These are phyloP conservation scores for Intellagama lesueurii DNA, from an alignment of 2,797 vertebrate genomes.

Conservation along the genomic window DNA sequence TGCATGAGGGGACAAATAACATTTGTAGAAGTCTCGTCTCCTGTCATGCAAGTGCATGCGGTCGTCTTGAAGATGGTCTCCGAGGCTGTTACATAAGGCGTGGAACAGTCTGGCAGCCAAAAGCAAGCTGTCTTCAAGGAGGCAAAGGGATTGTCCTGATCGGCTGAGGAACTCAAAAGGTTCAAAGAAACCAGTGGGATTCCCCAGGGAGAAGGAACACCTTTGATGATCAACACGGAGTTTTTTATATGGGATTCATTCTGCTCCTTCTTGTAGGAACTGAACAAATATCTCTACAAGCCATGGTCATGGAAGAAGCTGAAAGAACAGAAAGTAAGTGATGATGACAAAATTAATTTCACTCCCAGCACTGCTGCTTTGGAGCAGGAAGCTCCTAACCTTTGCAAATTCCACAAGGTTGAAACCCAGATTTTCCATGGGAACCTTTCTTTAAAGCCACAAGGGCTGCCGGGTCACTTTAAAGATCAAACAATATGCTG, in stretches of 20 bases:
- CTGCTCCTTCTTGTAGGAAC: neutral
- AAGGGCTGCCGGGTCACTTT: neutral
- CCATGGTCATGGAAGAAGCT: neutral
- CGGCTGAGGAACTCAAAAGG: too few relatives aligned
- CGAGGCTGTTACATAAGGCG: neutral
- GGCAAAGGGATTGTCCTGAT: neutral
- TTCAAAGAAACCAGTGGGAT: too few relatives aligned
- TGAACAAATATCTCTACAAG: neutral
- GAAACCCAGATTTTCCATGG: neutral
- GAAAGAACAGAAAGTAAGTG: slow-evolving; percentile 8
- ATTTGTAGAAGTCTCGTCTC: neutral
- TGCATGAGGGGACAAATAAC: neutral
- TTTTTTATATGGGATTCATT: neutral
- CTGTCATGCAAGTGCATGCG: neutral
- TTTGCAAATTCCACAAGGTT: too few relatives aligned
- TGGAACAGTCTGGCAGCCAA: neutral
- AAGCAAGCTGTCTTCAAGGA: neutral
- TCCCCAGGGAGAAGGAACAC: neutral
- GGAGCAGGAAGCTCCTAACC: neutral
- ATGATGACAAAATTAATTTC: neutral
- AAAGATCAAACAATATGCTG: neutral
- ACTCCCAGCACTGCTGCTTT: too few relatives aligned
- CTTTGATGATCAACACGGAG: neutral
- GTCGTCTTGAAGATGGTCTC: neutral
- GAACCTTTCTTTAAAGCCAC: neutral